phyloP scores from a whole-genome alignment of 2,888 invertebrate genomes.

The Cryptosula pallasiana region DNA sequence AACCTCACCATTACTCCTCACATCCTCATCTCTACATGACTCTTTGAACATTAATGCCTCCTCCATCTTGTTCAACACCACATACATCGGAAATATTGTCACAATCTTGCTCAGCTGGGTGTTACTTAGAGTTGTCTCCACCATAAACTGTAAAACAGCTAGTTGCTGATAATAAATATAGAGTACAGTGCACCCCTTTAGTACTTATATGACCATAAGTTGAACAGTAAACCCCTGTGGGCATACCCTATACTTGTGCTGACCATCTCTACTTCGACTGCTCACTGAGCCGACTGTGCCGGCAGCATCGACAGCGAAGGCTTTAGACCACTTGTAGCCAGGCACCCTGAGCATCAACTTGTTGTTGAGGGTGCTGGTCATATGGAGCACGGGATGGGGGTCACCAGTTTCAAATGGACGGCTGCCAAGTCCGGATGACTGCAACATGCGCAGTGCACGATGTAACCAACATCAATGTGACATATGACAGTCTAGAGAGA shows the following conservation, averaged over 20 bases:
- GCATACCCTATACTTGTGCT: slow-evolving; percentile 65
- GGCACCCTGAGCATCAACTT: slow-evolving; percentile 53
- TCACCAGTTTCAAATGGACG: not conserved
- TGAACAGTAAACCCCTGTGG: too few relatives aligned
- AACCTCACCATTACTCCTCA: not conserved
- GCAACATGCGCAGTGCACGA: not conserved
- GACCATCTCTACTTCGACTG: slow-evolving; percentile 61
- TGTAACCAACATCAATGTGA: too few relatives aligned
- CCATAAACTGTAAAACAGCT: slow-evolving; percentile 58
- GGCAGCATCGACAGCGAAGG: slow-evolving; percentile 62
- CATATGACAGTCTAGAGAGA: too few relatives aligned
- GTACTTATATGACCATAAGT: too few relatives aligned
- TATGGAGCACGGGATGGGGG: not conserved
- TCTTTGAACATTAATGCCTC: slow-evolving; percentile 51
- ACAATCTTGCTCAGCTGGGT: slow-evolving; percentile 72
- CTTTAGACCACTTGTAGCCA: slow-evolving; percentile 54
- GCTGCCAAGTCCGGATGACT: not conserved
- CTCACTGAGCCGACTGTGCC: slow-evolving; percentile 72
- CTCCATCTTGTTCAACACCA: slow-evolving; percentile 73
- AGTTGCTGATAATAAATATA: too few relatives aligned
- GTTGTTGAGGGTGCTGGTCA: not conserved
- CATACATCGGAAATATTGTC: slow-evolving; percentile 72
- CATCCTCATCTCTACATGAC: not conserved
- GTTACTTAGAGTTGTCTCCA: slow-evolving; percentile 66
- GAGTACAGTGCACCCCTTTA: too few relatives aligned